Conservation (phyloP, 2,113 vertebrate species). For the Pseudolaguvia tuberculata region DNA sequence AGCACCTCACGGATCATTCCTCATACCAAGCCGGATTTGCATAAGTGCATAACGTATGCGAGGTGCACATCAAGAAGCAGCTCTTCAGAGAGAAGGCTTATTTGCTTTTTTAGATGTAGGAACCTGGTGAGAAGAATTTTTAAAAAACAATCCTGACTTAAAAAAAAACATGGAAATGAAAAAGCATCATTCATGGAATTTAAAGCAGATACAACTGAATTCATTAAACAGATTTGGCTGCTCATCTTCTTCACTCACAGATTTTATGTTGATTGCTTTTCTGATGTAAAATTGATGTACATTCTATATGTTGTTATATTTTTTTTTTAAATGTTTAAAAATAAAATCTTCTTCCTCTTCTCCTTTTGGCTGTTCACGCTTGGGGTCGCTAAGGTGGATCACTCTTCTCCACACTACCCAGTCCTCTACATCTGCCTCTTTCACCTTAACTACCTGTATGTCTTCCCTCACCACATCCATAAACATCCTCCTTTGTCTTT, state of each 20-base stretch:
- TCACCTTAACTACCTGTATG: too few species aligned
- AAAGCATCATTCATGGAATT: background rate
- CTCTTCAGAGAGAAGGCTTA: conserved; percentile 59
- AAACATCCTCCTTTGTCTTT: too few species aligned
- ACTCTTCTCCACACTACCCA: too few species aligned
- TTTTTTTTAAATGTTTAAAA: too few species aligned
- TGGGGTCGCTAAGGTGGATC: too few species aligned
- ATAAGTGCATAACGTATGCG: conserved; percentile 68
- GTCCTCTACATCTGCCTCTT: too few species aligned
- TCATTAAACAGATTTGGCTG: background rate
- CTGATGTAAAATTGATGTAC: too few species aligned
- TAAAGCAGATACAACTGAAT: background rate
- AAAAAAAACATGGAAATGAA: conserved; percentile 9
- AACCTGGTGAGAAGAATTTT: background rate
- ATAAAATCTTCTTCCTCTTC: too few species aligned
- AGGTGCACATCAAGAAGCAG: conserved; percentile 57
- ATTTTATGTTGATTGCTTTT: background rate
- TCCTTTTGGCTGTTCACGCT: too few species aligned
- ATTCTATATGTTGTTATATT: too few species aligned
- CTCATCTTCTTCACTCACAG: background rate
- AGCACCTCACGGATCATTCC: conserved; percentile 63
- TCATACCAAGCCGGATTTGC: conserved; percentile 62
- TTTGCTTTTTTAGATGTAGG: conserved; percentile 44
- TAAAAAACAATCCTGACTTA: background rate
- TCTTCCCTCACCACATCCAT: too few species aligned